A percentile compares a stretch with the other conserved stretches of the same genome.
These are phyloP conservation scores for Thaumatotibia leucotreta DNA, from an alignment of 1,140 invertebrate species.

Conservation along the genomic window DNA sequence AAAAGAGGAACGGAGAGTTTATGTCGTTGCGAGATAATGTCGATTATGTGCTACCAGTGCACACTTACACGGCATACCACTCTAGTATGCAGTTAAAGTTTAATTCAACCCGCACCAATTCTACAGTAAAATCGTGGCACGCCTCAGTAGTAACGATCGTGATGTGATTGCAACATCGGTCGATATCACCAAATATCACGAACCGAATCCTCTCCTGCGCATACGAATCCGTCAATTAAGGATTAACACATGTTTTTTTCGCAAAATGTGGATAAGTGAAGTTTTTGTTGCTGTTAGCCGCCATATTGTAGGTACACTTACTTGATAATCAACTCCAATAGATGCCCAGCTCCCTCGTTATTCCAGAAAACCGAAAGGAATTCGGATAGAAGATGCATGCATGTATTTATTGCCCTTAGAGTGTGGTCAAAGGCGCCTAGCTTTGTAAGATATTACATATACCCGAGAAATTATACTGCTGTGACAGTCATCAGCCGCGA, in stretches of 20 bases:
- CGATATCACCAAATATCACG: background rate
- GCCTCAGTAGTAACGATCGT: background rate
- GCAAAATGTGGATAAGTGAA: background rate
- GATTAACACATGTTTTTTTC: background rate
- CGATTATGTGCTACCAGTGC: background rate
- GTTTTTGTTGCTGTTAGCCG: background rate
- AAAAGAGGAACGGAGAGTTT: too few relatives aligned
- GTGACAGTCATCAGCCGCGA: too few relatives aligned
- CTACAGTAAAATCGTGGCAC: background rate
- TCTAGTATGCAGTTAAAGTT: background rate
- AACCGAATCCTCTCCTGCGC: background rate
- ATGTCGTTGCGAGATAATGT: too few relatives aligned
- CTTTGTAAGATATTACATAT: too few relatives aligned
- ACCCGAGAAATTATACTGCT: too few relatives aligned
- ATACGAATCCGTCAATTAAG: background rate
- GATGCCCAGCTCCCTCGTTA: too few relatives aligned
- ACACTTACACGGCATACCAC: background rate
- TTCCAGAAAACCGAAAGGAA: too few relatives aligned
- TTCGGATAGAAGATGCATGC: too few relatives aligned
- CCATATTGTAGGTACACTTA: too few relatives aligned
- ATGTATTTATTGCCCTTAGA: too few relatives aligned
- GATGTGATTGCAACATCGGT: background rate
- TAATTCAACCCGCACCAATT: background rate
- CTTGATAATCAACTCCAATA: too few relatives aligned
- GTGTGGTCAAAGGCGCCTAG: too few relatives aligned